Conservation (phyloP, 2,888 invertebrate species). For the Poecilus cupreus region DNA sequence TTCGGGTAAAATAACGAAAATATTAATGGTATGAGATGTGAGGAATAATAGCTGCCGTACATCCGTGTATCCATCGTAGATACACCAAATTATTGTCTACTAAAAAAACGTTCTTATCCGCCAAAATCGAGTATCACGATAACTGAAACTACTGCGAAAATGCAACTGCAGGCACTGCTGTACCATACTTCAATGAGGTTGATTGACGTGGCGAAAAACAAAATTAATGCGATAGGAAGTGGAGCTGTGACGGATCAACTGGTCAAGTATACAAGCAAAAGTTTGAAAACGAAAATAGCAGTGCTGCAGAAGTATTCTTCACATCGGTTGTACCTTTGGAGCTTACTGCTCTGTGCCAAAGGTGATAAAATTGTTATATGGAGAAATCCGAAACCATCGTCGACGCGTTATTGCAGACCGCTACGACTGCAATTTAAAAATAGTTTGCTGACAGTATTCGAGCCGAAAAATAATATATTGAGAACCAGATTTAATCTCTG, state of each 20-base stretch:
- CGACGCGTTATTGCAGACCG: conserved; percentile 41
- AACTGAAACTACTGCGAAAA: conserved; percentile 51
- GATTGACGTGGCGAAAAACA: conserved; percentile 55
- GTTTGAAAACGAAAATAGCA: conserved; percentile 28
- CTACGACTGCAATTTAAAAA: conserved; percentile 24
- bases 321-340: conserved; percentile 54
- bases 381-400: conserved; percentile 58
- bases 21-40: neutral
- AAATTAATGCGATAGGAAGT: conserved; percentile 58
- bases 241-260: conserved; percentile 59
- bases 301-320: conserved; percentile 50
- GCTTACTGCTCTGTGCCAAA: conserved; percentile 28
- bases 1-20: conserved; percentile 39
- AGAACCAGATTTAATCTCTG: conserved; percentile 28
- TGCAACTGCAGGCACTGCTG: conserved; percentile 60
- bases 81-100: conserved; percentile 61
- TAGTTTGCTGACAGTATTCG: neutral
- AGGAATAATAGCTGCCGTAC: neutral
- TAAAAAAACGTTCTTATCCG: conserved; percentile 61
- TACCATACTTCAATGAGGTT: neutral
- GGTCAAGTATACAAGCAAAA: conserved; percentile 57
- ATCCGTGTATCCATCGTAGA: conserved; percentile 59
- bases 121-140: conserved; percentile 47
- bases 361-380: conserved; percentile 48
- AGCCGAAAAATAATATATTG: conserved; percentile 28